These are phyloP conservation scores for Miichthys miiuy DNA, from an alignment of 2,797 vertebrate species.

Conservation along the genomic window DNA sequence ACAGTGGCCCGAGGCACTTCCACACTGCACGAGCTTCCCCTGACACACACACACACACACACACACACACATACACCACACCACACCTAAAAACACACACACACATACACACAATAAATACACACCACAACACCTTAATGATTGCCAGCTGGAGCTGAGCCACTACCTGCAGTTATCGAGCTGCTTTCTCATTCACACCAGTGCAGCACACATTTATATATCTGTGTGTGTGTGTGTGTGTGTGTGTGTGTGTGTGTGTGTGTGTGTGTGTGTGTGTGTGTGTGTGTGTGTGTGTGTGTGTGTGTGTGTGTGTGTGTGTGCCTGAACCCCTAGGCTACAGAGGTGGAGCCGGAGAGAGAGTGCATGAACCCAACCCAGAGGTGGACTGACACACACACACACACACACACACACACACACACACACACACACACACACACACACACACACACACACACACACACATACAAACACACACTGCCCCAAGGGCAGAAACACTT, in stretches of 20 bases:
- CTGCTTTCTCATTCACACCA: conserved; percentile 53
- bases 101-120: conserved; percentile 32
- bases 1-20: conserved; percentile 84
- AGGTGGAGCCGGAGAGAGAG: conserved; percentile 94
- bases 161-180: conserved; percentile 72
- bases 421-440: conserved; percentile 31
- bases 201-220: conserved; percentile 28
- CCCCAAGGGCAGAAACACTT: conserved; percentile 40
- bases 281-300: conserved; percentile 71
- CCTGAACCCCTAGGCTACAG: conserved; percentile 90
- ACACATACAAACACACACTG: conserved; percentile 29
- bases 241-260: conserved; percentile 74
- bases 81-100: conserved; percentile 20
- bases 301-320: conserved; percentile 67
- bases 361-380: conserved; percentile 97
- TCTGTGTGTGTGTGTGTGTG: conserved; percentile 42
- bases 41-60: conserved; percentile 48
- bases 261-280: conserved; percentile 63
- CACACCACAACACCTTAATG: conserved; percentile 75
- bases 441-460: conserved; percentile 34
- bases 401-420: conserved; percentile 42
- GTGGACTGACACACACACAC: conserved; percentile 79
- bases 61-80: conserved; percentile 34
- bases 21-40: conserved; percentile 70
- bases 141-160: conserved; percentile 76